Base-by-base conservation (phyloP, 2,888 invertebrate genomes). In the Eremobia ochroleuca region DNA sequence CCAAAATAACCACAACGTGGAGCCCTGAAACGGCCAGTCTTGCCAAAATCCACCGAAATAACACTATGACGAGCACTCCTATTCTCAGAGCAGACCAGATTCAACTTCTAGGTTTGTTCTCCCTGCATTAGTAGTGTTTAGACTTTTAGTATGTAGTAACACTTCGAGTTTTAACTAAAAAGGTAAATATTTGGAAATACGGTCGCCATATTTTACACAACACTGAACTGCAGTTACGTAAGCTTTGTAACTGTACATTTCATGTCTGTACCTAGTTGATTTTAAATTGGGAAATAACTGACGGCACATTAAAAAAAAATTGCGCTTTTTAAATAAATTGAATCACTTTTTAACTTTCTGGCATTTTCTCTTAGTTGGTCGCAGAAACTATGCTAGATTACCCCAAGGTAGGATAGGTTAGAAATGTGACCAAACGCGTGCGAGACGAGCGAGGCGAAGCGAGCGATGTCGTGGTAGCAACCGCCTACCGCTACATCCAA, bases 111-210 rank as follows among this genome's bases (percentile, higher is more conserved):
- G 37, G 46, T 37, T 25, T 8, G 21, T 43, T 28, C 2, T 61
- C 66, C 11, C 40, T 52, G 13, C 46, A 43, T 52, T 43, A 55
- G 18, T 9, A 40, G 2, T 81, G 76, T 76, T 81, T 73, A 31
- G 31, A 62, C 69, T 65, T 31, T n/a, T 15, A 80, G 37, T 62
- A 68, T 69, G 81, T 46, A 46, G 40, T 72, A 64, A 76, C 61
- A 58, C 13, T 49, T 21, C 2, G 21, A 62, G 82, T 82, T 77
- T 73, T 58, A 73, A 81, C n/a, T 34, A 58, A 49, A 69, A 62
- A 43, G 9, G 77, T 82, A 82, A 82, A 82, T 82, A 77, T 82
- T 82, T 82, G 2, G 77, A 62, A 82, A 82, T 11, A 8, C 69
- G 46, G 31, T 58, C 40, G 49, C 77, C 55, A 52, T 81, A 66